Conservation (phyloP, 2,113 vertebrate species). For the Mus musculus region GRCm39 chr8:74982001-74982500, state of each 20-base stretch:
- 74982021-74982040: not conserved
- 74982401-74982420: not conserved
- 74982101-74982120: not conserved
- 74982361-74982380: not conserved
- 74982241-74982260: not conserved
- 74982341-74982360: not conserved
- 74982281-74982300: not conserved
- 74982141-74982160: not conserved
- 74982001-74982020: not conserved
- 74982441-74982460: not conserved
- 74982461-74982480: not conserved
- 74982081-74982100: not conserved
- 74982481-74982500: not conserved
- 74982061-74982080: not conserved
- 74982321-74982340: not conserved
- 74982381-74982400: not conserved
- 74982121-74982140: conserved; percentile 28
- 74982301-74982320: not conserved
- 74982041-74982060: not conserved
- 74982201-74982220: no score
- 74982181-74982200: not conserved
- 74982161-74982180: not conserved
- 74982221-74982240: not conserved
- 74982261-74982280: not conserved
- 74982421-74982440: not conserved